These are phyloP conservation scores for Busseola fusca DNA, from an alignment of 2,888 invertebrate genomes.

Conservation along the genomic window DNA sequence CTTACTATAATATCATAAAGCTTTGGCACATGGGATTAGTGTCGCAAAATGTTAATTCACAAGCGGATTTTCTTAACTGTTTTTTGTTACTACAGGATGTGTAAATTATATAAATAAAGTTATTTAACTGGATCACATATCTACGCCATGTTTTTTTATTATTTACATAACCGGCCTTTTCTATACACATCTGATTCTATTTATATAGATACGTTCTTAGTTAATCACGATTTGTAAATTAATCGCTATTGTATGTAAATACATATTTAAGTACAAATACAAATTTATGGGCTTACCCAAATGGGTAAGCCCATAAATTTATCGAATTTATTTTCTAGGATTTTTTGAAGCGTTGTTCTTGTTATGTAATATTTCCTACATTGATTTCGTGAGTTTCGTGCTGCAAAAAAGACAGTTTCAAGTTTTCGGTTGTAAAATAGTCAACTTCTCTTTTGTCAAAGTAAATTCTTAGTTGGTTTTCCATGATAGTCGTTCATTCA, in stretches of 20 bases:
- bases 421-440: not conserved
- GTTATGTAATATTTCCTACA: constrained; percentile 17
- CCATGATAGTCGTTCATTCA: not conserved
- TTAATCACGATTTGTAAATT: constrained; percentile 39
- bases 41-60: constrained; percentile 34
- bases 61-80: constrained; percentile 22
- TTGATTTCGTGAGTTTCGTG: not conserved
- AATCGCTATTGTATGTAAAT: constrained; percentile 42
- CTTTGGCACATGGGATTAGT: constrained; percentile 46
- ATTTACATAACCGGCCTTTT: constrained; percentile 29
- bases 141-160: not conserved
- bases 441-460: not conserved
- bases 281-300: too few relatives aligned
- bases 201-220: constrained; percentile 19
- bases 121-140: constrained; percentile 15
- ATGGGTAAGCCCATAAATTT: constrained; percentile 19
- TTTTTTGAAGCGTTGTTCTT: not conserved
- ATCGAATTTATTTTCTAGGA: not conserved
- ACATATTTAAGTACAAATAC: too few relatives aligned
- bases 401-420: not conserved
- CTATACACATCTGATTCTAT: constrained; percentile 10
- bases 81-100: constrained; percentile 23
- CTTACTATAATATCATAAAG: constrained; percentile 19
- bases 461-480: not conserved
- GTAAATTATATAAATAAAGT: constrained; percentile 6